Conservation (phyloP, 2,888 invertebrate species). For the Cantharis rustica region DNA sequence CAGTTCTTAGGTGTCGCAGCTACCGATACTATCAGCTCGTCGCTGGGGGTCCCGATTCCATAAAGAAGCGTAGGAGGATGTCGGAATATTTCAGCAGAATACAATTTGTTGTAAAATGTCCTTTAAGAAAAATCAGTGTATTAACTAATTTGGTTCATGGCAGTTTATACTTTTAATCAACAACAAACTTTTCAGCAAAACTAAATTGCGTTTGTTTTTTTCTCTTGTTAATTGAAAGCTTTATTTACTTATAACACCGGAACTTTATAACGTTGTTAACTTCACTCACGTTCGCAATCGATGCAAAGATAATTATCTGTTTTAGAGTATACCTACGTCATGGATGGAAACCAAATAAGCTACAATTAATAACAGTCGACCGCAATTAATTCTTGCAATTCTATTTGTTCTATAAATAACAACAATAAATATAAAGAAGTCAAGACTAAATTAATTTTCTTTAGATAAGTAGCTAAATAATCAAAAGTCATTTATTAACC, state of each 20-base stretch:
- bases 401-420: slow-evolving; percentile 13
- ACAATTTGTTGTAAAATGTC: background rate
- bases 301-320: slow-evolving; percentile 19
- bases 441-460: background rate
- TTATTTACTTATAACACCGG: slow-evolving; percentile 4
- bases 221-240: slow-evolving; percentile 3
- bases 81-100: background rate
- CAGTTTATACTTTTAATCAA: slow-evolving; percentile 2
- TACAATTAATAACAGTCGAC: slow-evolving; percentile 20
- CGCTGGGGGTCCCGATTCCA: slow-evolving; percentile 35
- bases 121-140: background rate
- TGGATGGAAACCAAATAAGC: slow-evolving; percentile 19
- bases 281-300: slow-evolving; percentile 10
- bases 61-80: slow-evolving; percentile 29
- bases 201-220: slow-evolving; percentile 2
- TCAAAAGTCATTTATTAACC: background rate
- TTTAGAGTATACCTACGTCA: slow-evolving; percentile 9
- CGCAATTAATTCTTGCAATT: slow-evolving; percentile 7
- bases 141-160: background rate
- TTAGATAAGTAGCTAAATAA: background rate
- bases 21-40: slow-evolving; percentile 35
- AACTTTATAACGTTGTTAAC: slow-evolving; percentile 5
- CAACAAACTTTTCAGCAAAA: slow-evolving; percentile 1
- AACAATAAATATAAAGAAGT: slow-evolving; percentile 21
- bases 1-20: slow-evolving; percentile 34